Base-by-base conservation (phyloP, 2,113 vertebrate genomes). In the Triplophysa dalaica region DNA sequence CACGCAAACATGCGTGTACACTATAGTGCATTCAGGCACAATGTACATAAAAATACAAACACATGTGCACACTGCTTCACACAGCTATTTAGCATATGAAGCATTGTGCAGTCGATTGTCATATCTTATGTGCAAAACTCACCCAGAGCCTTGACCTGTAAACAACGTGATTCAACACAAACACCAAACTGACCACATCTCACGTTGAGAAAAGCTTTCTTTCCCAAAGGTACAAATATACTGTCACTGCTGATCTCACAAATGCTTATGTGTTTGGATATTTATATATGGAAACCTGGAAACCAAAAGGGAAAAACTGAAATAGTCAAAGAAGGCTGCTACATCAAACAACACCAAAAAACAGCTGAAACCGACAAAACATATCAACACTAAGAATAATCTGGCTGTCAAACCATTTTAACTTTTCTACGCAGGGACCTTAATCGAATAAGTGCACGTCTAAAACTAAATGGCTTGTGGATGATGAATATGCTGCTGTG, bases 81-180 rank as follows among this genome's bases (percentile, higher is more conserved):
- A 54, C 2, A 52, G 80, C 86, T 77, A 56, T 84, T 87, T 85
- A 72, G 82, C 83, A 67, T 68, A 38, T 77, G 81, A 84, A 80
- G 22, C 82, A 82, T 22, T 67, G 65, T 84, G 85, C 87, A 80
- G 85, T 85, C 82, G 85, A 81, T 78, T 85, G 81, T 83, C 80
- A 75, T 68, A 26, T 78, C 80, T 70, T 74, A 58, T 78, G 77
- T 83, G 50, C 24, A 61, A 54, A 83, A 81, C 29, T 66, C 84
- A 83, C 64, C 52, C 56, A 61, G 60, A 58, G 79, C 85, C 64
- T 1, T 88, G 88, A 87, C 88, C 90, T 90, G 89, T 86, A 60
- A 86, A 86, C 85, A 90, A 91, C 87, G 22, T 60, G 65, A 43
- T 54, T 60, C 54, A 89, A 75, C 75, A 69, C 56, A 75, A 60